Base-by-base conservation (phyloP, 1,140 invertebrate genomes). In the Neoseiulus cucumeris region DNA sequence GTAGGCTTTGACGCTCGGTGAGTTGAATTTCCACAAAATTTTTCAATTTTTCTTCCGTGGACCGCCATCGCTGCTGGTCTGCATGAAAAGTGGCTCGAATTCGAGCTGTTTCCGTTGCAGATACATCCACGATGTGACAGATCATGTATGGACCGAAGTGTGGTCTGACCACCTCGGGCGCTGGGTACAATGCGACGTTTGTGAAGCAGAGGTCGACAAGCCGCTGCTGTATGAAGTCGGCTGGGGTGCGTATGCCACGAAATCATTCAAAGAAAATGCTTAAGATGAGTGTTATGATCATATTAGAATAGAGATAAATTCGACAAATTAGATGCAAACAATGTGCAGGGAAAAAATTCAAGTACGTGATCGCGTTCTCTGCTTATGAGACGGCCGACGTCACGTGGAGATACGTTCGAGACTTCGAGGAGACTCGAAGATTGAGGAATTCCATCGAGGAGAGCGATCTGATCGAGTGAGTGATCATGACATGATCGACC, bases 61-160 rank as follows among this genome's bases (percentile, higher is more conserved):
- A n/a, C n/a, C n/a, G n/a, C n/a, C n/a, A n/a, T n/a, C n/a, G n/a
- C n/a, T n/a, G n/a, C n/a, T n/a, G n/a, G n/a, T n/a, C n/a, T n/a
- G n/a, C n/a, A n/a, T n/a, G n/a, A n/a, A n/a, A n/a, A n/a, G n/a
- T n/a, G n/a, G n/a, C n/a, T n/a, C 14, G 18, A 47, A 22, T 14
- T 47, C 25, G 5, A 7, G 7, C 4, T 28, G n/a, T n/a, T n/a
- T n/a, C n/a, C 18, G 45, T 59, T 29, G 44, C 66, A 73, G 74
- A 22, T 74, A 83, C 70, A 82, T 97, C 18, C 74, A 82, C 20
- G 91, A 94, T 72, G 80, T 81, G 71, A 89, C 85, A n/a, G 94
- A 98, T 80, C 95, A 98, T 76, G 89, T 95, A 0, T 99, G 95
- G 95, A 89, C 86, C 45, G 95, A 98, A 80, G 87, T 96, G 1